Evolutionary conservation across 2,888 invertebrate genomes (phyloP), one percentile per base, ranked within the genome.

Genomic region (Amiota mariae): DNA sequence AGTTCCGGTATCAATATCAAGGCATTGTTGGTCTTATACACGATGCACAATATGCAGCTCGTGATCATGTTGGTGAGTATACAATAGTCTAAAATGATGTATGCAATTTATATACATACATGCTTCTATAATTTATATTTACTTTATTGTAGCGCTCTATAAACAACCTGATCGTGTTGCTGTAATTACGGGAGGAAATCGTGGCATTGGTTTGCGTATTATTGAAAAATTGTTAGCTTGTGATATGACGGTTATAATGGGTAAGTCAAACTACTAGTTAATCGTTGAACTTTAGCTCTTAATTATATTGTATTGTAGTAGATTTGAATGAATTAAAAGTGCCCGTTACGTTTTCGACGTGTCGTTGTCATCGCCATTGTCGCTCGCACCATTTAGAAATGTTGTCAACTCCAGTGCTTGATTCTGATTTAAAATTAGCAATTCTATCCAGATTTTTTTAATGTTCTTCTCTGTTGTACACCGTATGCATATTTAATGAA

Each of bases 131-230:
- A 54, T 13, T 15, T 54, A 10, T 54, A 15, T 54, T 72, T 64
- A 54, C 3, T 70, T 81, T n/a, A n/a, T 92, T 90, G 71, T 79
- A 93, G 95, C 92, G 85, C 91, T 94, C 82, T 92, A 92, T 80
- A 92, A 92, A 72, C 93, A 93, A 85, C 91, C 91, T 56, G 94
- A 92, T 72, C 93, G 93, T 90, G 91, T 95, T 73, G 96, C 95
- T 75, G 93, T 97, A 71, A 93, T 97, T 76, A 97, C 97, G 11
- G 97, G 97, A 64, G 97, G 97, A 2, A 94, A 95, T 73, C 92
- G 96, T 80, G 97, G 97, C 56, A 96, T 97, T 82, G 97, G 97
- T 11, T 90, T 92, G 24, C 93, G 94, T 90, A 93, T 96, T 20
- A 93, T 95, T 46, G 93, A 93, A 88, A 94, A 94, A 90, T 90